Evolutionary conservation across 2,888 invertebrate species (phyloP), one percentile per base, ranked within the genome.

Genomic region (Synanthedon tipuliformis): DNA sequence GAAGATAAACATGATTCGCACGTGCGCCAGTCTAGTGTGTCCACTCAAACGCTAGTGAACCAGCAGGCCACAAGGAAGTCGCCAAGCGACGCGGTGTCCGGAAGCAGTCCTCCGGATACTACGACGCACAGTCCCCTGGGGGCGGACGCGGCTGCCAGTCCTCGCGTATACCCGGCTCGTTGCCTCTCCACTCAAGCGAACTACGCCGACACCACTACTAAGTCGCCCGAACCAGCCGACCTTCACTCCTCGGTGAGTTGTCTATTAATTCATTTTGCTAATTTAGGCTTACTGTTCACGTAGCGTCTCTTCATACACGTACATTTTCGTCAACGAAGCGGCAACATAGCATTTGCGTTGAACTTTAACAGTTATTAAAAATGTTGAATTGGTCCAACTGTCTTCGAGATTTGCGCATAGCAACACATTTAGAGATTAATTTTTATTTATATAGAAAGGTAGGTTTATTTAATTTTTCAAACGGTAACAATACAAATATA

Each of bases 101-200:
- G 76, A 16, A 65, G 74, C 56, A 77, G 76, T 49, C 94, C 95
- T 5, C 95, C 95, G 0, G 95, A 95, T 67, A 95, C 95, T 0
- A 95, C 95, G 0, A 95, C 95, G 1, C 93, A 93, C 68, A 94
- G 94, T 76, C 95, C 95, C 12, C 85, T 91, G 55, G 93, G 92
- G 54, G 89, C 91, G 4, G 78, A 85, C 49, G 83, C 81, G 59
- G 61, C 74, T 34, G 67, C 69, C 49, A 7, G 61, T 70, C 40
- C 63, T 72, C 27, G 57, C 52, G 67, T 65, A 7, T 65, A 64
- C 59, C 69, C 58, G 45, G 66, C 65, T 34, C 57, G 65, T 50
- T 68, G 54, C 61, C 69, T 53, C 57, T 68, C 48, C 15, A 56
- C 55, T 23, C 73, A 73, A 56, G 70, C 69, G 4, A 70, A 71